phyloP scores from a whole-genome alignment of 2,888 invertebrate genomes.

The Machimus atricapillus region DNA sequence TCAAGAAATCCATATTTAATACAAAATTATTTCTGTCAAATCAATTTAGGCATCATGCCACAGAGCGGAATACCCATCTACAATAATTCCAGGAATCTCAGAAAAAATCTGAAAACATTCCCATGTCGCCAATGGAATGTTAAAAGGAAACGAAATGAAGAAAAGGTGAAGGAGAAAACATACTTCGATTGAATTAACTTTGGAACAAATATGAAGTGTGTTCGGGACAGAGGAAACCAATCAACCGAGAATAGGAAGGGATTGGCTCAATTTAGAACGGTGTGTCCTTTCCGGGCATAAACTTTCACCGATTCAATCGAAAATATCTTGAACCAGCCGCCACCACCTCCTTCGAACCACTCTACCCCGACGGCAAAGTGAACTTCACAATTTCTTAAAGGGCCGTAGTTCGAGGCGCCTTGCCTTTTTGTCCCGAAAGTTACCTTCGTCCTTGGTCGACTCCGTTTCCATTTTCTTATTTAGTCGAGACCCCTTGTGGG shows the following conservation, averaged over 20 bases:
- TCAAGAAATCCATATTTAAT: not conserved
- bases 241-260: conserved; percentile 9
- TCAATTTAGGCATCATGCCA: not conserved
- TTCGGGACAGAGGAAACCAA: conserved; percentile 15
- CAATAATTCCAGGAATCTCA: not conserved
- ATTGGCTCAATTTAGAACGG: not conserved
- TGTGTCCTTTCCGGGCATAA: conserved; percentile 1
- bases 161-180: not conserved
- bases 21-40: not conserved
- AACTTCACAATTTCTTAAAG: not conserved
- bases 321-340: not conserved
- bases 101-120: not conserved
- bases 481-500: not conserved
- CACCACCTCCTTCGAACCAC: not conserved
- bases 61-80: not conserved
- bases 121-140: not conserved
- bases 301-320: not conserved
- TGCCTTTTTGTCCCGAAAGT: not conserved
- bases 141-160: not conserved
- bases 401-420: not conserved
- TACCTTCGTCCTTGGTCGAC: not conserved
- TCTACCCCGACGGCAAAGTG: not conserved
- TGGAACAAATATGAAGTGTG: conserved; percentile 1
- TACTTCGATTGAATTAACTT: not conserved
- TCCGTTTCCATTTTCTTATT: not conserved